Conservation (phyloP, 1,140 invertebrate species). For the Arion vulgaris region DNA sequence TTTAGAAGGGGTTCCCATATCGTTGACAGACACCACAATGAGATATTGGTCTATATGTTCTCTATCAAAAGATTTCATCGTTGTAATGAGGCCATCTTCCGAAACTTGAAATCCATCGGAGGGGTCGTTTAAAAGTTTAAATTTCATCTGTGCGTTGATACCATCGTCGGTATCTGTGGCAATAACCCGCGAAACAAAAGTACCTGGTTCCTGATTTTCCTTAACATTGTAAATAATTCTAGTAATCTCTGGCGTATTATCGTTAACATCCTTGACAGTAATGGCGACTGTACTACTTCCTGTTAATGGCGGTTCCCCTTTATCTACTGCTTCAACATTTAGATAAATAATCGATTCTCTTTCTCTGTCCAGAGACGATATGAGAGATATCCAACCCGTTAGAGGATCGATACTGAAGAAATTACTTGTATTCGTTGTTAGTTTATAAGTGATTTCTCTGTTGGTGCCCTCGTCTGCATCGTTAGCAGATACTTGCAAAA, state of each 20-base stretch:
- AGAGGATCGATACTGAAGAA: constrained; percentile 49
- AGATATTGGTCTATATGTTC: constrained; percentile 76
- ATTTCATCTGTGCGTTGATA: constrained; percentile 35
- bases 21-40: constrained; percentile 77
- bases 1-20: constrained; percentile 79
- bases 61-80: constrained; percentile 82
- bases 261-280: constrained; percentile 75
- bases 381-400: constrained; percentile 46
- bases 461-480: constrained; percentile 49
- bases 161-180: constrained; percentile 49
- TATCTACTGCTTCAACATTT: constrained; percentile 74
- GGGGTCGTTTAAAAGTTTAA: constrained; percentile 79
- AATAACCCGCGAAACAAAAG: constrained; percentile 41
- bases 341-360: constrained; percentile 43
- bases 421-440: constrained; percentile 35
- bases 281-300: constrained; percentile 85
- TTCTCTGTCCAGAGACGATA: constrained; percentile 47
- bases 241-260: constrained; percentile 55
- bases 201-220: constrained; percentile 44
- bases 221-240: constrained; percentile 44
- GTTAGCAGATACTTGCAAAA: constrained; percentile 45
- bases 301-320: constrained; percentile 46
- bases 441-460: constrained; percentile 45
- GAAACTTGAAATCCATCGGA: constrained; percentile 41
- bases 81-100: constrained; percentile 44